Percentiles rank a stretch among this genome's conserved stretches.
These are phyloP conservation scores for Epistrophella euchroma DNA, from an alignment of 2,888 invertebrate species.

Conservation along the genomic window DNA sequence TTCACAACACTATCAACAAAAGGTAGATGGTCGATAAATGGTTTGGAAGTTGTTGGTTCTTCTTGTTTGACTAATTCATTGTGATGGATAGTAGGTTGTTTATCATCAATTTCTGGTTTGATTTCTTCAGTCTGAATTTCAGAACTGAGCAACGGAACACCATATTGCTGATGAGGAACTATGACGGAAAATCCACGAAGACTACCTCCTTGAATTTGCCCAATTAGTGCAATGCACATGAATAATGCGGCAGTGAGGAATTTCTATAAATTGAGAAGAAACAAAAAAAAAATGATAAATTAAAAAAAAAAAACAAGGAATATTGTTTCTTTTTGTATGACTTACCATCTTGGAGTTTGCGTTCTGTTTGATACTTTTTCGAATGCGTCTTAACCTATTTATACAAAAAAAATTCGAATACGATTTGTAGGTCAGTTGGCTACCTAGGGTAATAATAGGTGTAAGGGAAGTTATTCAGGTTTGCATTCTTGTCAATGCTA, in stretches of 20 bases:
- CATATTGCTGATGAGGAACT: conserved; percentile 50
- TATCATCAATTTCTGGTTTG: neutral
- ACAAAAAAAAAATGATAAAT: neutral
- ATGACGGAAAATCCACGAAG: conserved; percentile 61
- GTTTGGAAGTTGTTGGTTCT: conserved; percentile 10
- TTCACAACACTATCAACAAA: conserved; percentile 1
- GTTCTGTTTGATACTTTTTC: conserved; percentile 52
- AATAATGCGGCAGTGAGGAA: conserved; percentile 68
- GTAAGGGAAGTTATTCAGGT: neutral
- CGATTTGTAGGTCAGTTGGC: neutral
- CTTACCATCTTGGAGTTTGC: conserved; percentile 70
- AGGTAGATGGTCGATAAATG: conserved; percentile 1
- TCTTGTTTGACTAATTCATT: neutral
- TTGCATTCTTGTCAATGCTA: conserved; percentile 2
- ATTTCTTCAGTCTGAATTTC: conserved; percentile 23
- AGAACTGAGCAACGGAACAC: conserved; percentile 39
- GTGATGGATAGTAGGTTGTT: neutral
- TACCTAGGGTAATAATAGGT: neutral
- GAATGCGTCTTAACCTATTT: conserved; percentile 36
- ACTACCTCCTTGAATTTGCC: conserved; percentile 70
- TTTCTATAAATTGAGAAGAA: conserved; percentile 45
- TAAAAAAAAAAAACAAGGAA: neutral
- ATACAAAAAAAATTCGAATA: conserved; percentile 23
- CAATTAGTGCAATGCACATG: conserved; percentile 66
- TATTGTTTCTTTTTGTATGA: neutral